Evolutionary conservation across 2,888 invertebrate genomes (phyloP).

Genomic region (Lysandra coridon): DNA sequence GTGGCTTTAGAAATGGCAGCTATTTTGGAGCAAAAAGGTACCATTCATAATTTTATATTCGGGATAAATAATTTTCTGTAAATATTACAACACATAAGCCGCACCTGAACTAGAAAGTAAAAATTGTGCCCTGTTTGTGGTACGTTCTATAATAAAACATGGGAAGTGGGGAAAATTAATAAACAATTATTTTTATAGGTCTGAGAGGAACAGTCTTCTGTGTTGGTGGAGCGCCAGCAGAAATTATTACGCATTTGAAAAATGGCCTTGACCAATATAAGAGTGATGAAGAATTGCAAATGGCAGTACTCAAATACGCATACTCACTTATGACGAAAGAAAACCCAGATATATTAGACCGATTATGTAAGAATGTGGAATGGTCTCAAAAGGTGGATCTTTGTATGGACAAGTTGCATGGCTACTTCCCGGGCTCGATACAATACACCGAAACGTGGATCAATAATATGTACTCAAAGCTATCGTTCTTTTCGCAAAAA

Average conservation of each 20-base stretch:
- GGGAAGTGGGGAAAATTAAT: too few species aligned
- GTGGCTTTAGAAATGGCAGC: slow-evolving; percentile 56
- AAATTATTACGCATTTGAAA: slow-evolving; percentile 47
- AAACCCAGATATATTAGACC: slow-evolving; percentile 41
- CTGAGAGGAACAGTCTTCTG: slow-evolving; percentile 57
- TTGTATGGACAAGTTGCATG: slow-evolving; percentile 49
- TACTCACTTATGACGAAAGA: slow-evolving; percentile 43
- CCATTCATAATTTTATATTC: too few species aligned
- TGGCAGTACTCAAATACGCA: slow-evolving; percentile 46
- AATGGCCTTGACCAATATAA: slow-evolving; percentile 45
- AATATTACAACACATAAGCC: too few species aligned
- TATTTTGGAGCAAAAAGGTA: slow-evolving; percentile 56
- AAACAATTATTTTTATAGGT: slow-evolving; percentile 46
- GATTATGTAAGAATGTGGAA: slow-evolving; percentile 40
- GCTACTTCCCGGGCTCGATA: slow-evolving; percentile 52
- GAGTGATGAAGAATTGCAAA: slow-evolving; percentile 51
- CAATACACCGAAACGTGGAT: slow-evolving; percentile 54
- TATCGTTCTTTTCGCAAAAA: slow-evolving; percentile 43
- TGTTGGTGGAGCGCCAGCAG: slow-evolving; percentile 53
- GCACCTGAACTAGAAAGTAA: too few species aligned
- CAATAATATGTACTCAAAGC: slow-evolving; percentile 48
- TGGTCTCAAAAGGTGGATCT: slow-evolving; percentile 37
- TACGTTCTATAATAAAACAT: too few species aligned
- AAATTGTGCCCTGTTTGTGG: too few species aligned
- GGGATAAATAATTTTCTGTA: too few species aligned